Conservation (phyloP, 2,797 vertebrate genomes). For the Dallia pectoralis region DNA sequence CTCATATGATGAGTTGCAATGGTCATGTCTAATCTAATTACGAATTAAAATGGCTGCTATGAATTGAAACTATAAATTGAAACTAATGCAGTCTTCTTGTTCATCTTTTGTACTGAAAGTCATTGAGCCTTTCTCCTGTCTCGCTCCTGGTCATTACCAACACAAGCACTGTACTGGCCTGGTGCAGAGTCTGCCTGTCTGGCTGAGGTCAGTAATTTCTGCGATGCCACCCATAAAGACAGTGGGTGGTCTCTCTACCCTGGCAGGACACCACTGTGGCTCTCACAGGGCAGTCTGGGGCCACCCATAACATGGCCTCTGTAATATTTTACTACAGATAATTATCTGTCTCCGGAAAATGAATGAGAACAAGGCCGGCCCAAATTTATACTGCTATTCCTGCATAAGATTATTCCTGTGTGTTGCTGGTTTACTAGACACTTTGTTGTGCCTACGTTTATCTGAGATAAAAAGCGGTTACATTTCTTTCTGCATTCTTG, state of each 20-base stretch:
- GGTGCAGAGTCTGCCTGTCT: constrained; percentile 47
- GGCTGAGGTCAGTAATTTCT: constrained; percentile 45
- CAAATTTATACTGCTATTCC: no score
- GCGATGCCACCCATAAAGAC: constrained; percentile 61
- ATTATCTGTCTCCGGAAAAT: constrained; percentile 6
- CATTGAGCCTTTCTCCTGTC: constrained; percentile 35
- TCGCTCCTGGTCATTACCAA: constrained; percentile 46
- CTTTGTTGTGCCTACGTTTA: no score
- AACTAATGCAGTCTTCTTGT: constrained; percentile 40
- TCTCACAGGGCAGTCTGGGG: background rate
- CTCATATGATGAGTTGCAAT: no score
- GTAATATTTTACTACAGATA: constrained; percentile 17
- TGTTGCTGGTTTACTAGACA: no score
- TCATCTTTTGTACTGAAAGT: constrained; percentile 25
- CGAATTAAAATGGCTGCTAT: no score
- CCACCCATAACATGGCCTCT: constrained; percentile 12
- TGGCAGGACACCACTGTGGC: constrained; percentile 2
- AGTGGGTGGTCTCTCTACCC: constrained; percentile 51
- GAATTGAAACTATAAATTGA: no score
- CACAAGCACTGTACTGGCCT: constrained; percentile 46
- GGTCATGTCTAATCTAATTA: no score
- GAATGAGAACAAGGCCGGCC: background rate
- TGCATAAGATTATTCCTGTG: no score
- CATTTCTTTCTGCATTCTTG: no score
- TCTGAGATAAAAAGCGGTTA: no score